Evolutionary conservation across 2,113 vertebrate species (phyloP).

Genomic region (Odocoileus hemionus): DNA sequence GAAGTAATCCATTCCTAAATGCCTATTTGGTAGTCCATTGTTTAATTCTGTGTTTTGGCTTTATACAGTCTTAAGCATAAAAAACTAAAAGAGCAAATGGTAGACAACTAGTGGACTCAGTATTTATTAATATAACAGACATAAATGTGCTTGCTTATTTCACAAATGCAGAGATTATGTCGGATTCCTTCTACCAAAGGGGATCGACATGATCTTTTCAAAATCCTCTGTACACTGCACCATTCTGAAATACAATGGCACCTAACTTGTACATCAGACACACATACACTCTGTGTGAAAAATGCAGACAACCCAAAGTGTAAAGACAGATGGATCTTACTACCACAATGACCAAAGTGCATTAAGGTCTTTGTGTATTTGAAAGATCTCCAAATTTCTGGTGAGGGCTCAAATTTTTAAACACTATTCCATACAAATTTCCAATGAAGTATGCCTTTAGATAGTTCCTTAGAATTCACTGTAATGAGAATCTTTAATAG

Average conservation of each 20-base stretch:
- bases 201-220: background rate
- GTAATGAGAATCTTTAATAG: background rate
- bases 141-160: background rate
- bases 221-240: background rate
- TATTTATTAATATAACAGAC: background rate
- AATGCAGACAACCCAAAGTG: background rate
- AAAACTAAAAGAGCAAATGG: conserved; percentile 12
- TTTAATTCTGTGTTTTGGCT: background rate
- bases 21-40: background rate
- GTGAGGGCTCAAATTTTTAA: background rate
- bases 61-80: background rate
- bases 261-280: background rate
- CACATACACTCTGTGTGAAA: background rate
- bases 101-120: background rate
- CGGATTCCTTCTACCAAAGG: background rate
- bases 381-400: background rate
- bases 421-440: background rate
- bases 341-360: background rate
- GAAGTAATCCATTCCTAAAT: background rate
- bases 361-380: background rate
- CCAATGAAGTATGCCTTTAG: background rate
- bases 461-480: background rate
- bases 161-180: background rate
- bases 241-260: background rate
- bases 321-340: background rate